Evolutionary conservation across 2,888 invertebrate genomes (phyloP).

Genomic region (Microctonus brassicae): DNA sequence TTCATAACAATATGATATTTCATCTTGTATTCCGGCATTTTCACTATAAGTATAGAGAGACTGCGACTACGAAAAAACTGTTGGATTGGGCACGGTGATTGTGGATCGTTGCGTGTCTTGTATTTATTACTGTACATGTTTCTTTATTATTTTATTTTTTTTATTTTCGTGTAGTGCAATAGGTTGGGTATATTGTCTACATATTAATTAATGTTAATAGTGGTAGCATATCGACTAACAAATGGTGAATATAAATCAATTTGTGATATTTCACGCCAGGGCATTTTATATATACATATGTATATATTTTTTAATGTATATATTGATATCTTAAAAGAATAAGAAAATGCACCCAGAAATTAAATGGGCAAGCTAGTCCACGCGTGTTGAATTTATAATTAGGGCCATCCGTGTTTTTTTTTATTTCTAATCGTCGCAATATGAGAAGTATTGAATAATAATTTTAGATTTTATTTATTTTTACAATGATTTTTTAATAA

Average conservation of each 20-base stretch:
- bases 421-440: not conserved
- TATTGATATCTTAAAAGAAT: conserved; percentile 17
- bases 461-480: not conserved
- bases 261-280: conserved; percentile 36
- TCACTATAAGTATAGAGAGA: conserved; percentile 25
- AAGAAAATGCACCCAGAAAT: conserved; percentile 33
- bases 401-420: not conserved
- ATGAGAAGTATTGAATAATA: not conserved
- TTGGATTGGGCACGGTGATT: conserved; percentile 44
- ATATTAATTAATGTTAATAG: conserved; percentile 10
- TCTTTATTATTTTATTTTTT: too few relatives aligned
- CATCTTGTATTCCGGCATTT: conserved; percentile 24
- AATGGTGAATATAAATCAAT: conserved; percentile 46
- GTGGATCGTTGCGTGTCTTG: conserved; percentile 42
- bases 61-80: conserved; percentile 31
- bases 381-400: conserved; percentile 47
- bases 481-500: conserved; percentile 33
- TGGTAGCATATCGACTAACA: conserved; percentile 27
- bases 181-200: conserved; percentile 13
- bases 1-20: conserved; percentile 35
- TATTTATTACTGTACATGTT: conserved; percentile 31
- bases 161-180: conserved; percentile 25
- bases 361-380: conserved; percentile 61
- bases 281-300: too few relatives aligned
- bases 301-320: too few relatives aligned